Percentiles rank a stretch among this genome's conserved stretches.
Conservation (phyloP, 1,140 invertebrate species). For the Chironomus tepperi region DNA sequence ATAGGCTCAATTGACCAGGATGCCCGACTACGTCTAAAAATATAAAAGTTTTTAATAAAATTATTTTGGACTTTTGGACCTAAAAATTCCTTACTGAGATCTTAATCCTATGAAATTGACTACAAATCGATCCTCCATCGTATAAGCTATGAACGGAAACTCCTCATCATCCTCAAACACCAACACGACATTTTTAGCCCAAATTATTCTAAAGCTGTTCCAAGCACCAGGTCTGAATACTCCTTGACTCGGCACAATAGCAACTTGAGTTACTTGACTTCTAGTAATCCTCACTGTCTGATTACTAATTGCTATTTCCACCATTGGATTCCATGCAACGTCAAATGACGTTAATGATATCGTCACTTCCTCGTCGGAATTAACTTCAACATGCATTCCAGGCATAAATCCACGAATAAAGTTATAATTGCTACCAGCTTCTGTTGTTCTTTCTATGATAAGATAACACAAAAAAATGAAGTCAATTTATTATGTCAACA, state of each 20-base stretch:
- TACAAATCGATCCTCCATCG: too few relatives aligned
- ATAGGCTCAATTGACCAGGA: too few relatives aligned
- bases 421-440: not conserved
- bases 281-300: not conserved
- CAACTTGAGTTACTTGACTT: not conserved
- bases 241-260: not conserved
- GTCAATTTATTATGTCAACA: not conserved
- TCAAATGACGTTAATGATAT: not conserved
- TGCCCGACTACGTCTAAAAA: too few relatives aligned
- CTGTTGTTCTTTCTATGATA: not conserved
- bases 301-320: not conserved
- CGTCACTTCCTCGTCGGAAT: not conserved
- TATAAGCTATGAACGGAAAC: too few relatives aligned
- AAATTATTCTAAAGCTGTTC: too few relatives aligned
- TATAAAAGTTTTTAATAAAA: too few relatives aligned
- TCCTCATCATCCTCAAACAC: too few relatives aligned
- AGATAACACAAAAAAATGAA: not conserved
- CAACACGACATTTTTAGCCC: too few relatives aligned
- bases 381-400: not conserved
- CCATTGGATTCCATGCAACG: not conserved
- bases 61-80: too few relatives aligned
- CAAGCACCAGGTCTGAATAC: not conserved
- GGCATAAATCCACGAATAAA: not conserved
- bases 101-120: too few relatives aligned
- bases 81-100: too few relatives aligned